These are phyloP conservation scores for Artemia sinica DNA, from an alignment of 2,888 invertebrate species.

Conservation along the genomic window DNA sequence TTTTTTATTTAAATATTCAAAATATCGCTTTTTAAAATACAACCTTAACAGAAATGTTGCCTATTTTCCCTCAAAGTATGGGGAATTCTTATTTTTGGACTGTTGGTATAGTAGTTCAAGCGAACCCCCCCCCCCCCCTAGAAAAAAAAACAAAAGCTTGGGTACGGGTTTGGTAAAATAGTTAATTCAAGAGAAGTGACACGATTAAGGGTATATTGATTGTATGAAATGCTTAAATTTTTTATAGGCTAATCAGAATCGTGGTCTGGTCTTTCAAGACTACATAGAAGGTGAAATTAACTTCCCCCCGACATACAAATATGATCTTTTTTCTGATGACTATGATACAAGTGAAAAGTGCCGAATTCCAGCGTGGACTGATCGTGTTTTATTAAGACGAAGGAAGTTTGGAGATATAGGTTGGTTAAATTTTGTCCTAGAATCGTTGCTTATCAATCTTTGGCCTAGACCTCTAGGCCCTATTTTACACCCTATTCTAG, in stretches of 20 bases:
- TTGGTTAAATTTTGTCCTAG: slow-evolving; percentile 25
- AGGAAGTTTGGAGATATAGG: slow-evolving; percentile 54
- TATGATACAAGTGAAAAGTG: slow-evolving; percentile 98
- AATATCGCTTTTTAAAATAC: too few relatives aligned
- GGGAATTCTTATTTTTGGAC: too few relatives aligned
- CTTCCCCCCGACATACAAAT: slow-evolving; percentile 95
- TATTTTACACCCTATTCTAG: too few relatives aligned
- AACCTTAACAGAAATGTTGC: too few relatives aligned
- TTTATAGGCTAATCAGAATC: slow-evolving; percentile 49
- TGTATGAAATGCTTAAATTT: not conserved
- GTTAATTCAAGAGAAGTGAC: slow-evolving; percentile 19
- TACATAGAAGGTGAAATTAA: slow-evolving; percentile 78
- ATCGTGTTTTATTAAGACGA: slow-evolving; percentile 83
- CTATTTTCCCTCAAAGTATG: too few relatives aligned
- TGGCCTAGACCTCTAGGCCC: too few relatives aligned
- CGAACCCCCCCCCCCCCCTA: too few relatives aligned
- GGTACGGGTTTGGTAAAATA: slow-evolving; percentile 15
- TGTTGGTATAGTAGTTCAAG: too few relatives aligned
- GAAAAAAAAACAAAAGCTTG: not conserved
- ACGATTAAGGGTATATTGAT: too few relatives aligned
- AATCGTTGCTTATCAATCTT: too few relatives aligned
- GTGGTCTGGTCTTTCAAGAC: slow-evolving; percentile 70
- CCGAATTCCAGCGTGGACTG: slow-evolving; percentile 95
- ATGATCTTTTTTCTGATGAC: slow-evolving; percentile 93
- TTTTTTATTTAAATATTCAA: too few relatives aligned